Evolutionary conservation across 1,140 invertebrate species (phyloP), one percentile per base, ranked within the genome.

Genomic region (Anadara kagoshimensis): DNA sequence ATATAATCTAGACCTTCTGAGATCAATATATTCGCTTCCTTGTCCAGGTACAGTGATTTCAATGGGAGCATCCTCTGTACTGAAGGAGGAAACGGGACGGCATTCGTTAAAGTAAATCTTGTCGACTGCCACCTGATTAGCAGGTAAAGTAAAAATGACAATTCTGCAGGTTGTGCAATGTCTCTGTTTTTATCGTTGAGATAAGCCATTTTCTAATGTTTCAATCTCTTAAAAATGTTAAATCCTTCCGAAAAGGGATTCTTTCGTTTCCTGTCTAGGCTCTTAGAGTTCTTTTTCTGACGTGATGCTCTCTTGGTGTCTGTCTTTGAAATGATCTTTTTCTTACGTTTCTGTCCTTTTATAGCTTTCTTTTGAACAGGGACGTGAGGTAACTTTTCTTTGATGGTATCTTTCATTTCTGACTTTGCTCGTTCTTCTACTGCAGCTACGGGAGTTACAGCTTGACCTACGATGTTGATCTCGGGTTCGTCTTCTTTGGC

Each of bases 1-100:
- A 57, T 71, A 67, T n/a, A 76, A 20, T 41, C 49, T 16, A 54
- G 29, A 66, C 18, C 57, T 66, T 45, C 53, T 61, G 1, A 76
- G 26, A 61, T 76, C 74, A 26, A 72, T 66, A 45, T 66, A 77
- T 29, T 76, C 69, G n/a, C 1, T 41, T 7, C 68, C 63, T 5
- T 5, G 16, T 44, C 68, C 63, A 5, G 63, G 56, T 14, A 72
- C 53, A 10, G 49, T 36, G 20, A 76, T 64, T 59, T 76, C 64
- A 12, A 76, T 47, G 5, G 74, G 73, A n/a, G 67, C 51, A 49
- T 43, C 49, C 22, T 69, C 67, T 24, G 54, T 54, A 3, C 43
- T 24, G 18, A 69, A 54, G 41, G 24, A 59, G 8, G 67, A 69
- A 56, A 69, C 51, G 5, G 67, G 67, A 36, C 67, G 26, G 29